Conservation (phyloP, 2,113 vertebrate species). For the Hassar affinis region DNA sequence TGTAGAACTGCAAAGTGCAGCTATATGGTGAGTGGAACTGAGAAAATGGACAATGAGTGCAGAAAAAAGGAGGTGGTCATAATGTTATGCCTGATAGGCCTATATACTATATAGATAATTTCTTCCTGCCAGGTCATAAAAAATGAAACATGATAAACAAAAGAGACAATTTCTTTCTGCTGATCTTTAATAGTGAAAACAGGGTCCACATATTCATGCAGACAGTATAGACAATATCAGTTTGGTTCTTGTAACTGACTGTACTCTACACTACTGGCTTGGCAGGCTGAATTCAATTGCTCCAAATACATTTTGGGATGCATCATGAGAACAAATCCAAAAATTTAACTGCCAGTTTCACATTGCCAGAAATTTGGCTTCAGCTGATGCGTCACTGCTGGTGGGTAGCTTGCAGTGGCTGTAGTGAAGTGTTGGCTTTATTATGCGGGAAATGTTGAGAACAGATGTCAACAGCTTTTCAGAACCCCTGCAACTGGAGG, state of each 20-base stretch:
- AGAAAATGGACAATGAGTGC: too few species aligned
- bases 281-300: constrained; percentile 1
- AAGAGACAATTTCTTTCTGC: not conserved
- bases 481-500: constrained; percentile 42
- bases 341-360: constrained; percentile 11
- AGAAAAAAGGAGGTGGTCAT: too few species aligned
- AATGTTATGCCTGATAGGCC: too few species aligned
- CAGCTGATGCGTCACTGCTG: constrained; percentile 33
- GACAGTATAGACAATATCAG: not conserved
- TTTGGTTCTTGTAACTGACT: constrained; percentile 5
- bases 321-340: constrained; percentile 46
- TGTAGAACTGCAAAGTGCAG: too few species aligned
- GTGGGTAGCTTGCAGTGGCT: constrained; percentile 44
- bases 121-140: not conserved
- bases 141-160: not conserved
- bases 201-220: constrained; percentile 18
- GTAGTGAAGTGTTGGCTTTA: constrained; percentile 47
- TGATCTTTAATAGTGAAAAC: constrained; percentile 32
- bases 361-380: constrained; percentile 19
- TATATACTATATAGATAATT: not conserved
- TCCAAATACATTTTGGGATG: constrained; percentile 38
- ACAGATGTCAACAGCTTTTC: constrained; percentile 58
- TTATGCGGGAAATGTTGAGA: constrained; percentile 52
- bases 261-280: not conserved
- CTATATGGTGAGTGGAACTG: too few species aligned